Conservation (phyloP, 2,797 vertebrate species). For the Urocyon cinereoargenteus region DNA sequence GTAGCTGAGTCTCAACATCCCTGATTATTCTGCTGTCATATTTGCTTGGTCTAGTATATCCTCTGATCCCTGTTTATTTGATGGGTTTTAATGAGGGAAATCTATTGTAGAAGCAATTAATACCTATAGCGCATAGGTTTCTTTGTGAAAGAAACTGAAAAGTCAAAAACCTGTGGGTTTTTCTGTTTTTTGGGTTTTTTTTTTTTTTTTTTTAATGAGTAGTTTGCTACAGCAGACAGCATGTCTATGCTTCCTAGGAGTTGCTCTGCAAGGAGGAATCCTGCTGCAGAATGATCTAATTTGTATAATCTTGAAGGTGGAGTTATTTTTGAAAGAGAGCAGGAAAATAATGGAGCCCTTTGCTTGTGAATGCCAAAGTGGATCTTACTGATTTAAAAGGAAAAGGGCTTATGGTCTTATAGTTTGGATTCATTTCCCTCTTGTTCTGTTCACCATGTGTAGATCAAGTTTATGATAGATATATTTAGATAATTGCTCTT, state of each 20-base stretch:
- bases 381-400: constrained; percentile 41
- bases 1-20: background rate
- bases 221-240: constrained; percentile 33
- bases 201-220: background rate
- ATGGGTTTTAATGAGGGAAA: background rate
- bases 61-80: background rate
- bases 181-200: too few relatives aligned
- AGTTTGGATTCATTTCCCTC: background rate
- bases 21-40: background rate
- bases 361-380: constrained; percentile 38
- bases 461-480: background rate
- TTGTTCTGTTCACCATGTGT: background rate
- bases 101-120: background rate
- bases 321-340: constrained; percentile 82
- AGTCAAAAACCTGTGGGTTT: background rate
- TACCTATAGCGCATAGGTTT: background rate
- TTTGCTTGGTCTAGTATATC: background rate
- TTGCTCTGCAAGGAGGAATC: constrained; percentile 31
- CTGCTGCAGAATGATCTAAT: constrained; percentile 71
- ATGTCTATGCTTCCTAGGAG: constrained; percentile 49
- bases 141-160: constrained; percentile 30
- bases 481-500: constrained; percentile 12
- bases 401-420: background rate
- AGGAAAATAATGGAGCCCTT: constrained; percentile 72
- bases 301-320: constrained; percentile 79